Evolutionary conservation across 2,113 vertebrate species (phyloP), one percentile per base, ranked within the genome.

Genomic region (Ibidorhyncha struthersii): DNA sequence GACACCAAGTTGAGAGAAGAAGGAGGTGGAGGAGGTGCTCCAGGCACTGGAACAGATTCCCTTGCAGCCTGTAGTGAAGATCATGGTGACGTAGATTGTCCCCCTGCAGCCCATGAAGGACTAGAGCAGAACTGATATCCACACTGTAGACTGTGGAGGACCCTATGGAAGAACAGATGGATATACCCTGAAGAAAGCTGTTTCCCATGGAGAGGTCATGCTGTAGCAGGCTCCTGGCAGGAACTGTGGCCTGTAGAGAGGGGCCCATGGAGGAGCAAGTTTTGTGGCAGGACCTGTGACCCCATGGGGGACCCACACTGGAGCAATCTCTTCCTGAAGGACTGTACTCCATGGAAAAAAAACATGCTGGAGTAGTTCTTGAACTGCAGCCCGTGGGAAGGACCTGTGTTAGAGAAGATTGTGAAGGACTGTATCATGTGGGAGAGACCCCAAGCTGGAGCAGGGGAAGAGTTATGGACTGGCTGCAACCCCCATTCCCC

Each of bases 141-240:
- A 23, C 36, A 38, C 7, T 26, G 36, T 14, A 58, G 19, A 43
- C 19, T 50, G 7, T 58, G 38, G 23, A 71, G 56, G 21, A 45
- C 11, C 8, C 9, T 63, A 17, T 0, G 1, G 29, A 53, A 65
- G 15, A 73, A 12, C 7, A 30, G 21, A 25, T 26, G 6, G 34
- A 18, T 34, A 12, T 66, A 6, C 6, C 29, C 16, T 70, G 73
- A 59, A 58, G 41, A 14, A 9, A 38, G 5, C 34, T 83, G 14
- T 38, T 65, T 65, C 19, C 16, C 34, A 26, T 7, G 22, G 13
- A 63, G 6, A 82, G 1, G 1, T 43, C 1, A 14, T 0, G 0
- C 4, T 72, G 30, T 11, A 67, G 14, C 25, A 9, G 5, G 8
- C 5, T 87, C 58, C 58, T 58, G 53, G 6, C 4, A 84, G 53